Base-by-base conservation (phyloP, 1,140 invertebrate genomes). In the Drosophila leontia region DNA sequence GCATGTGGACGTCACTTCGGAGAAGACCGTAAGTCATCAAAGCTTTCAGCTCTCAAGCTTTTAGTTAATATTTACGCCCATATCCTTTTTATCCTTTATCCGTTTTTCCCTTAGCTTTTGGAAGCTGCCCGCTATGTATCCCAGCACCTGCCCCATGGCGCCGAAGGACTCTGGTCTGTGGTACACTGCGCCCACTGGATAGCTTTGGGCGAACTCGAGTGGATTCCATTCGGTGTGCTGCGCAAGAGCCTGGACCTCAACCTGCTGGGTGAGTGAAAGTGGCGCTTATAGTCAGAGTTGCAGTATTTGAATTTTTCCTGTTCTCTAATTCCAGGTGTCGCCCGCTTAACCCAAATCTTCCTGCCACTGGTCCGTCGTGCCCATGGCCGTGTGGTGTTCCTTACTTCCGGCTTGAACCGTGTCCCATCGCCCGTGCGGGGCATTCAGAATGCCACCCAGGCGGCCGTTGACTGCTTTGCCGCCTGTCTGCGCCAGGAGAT, bases 101-200 rank as follows among this genome's bases (percentile, higher is more conserved):
- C 48, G 23, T 26, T 26, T 59, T 8, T 55, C 58, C 26, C 7
- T 32, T 42, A 96, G 94, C 96, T 97, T 81, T 94, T 96, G 61
- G 95, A 96, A 47, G 95, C 96, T 15, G 96, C 95, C 26, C 92
- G 96, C 62, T 96, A 96, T 91, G 95, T 97, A 64, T 95, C 96
- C 39, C 95, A 96, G 90, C 95, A 97, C 90, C 93, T 97, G 61
- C 96, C 96, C 67, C 95, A 96, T 93, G 96, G 95, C 91, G 95
- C 96, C 42, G 94, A 95, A 78, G 96, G 96, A 75, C 94, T 99
- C 39, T 98, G 97, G 97, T 97, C 96, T 13, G 93, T 99, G 41
- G 96, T 99, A 8, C 98, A 98, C 93, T 97, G 97, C 81, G 97
- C 97, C 57, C 96, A 97, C 29, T 97, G 97, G 95, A 96, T 97